A percentile compares a stretch with the other conserved stretches of the same genome.
phyloP scores from a whole-genome alignment of 1,140 invertebrate genomes.

The Diachasmimorpha longicaudata region DNA sequence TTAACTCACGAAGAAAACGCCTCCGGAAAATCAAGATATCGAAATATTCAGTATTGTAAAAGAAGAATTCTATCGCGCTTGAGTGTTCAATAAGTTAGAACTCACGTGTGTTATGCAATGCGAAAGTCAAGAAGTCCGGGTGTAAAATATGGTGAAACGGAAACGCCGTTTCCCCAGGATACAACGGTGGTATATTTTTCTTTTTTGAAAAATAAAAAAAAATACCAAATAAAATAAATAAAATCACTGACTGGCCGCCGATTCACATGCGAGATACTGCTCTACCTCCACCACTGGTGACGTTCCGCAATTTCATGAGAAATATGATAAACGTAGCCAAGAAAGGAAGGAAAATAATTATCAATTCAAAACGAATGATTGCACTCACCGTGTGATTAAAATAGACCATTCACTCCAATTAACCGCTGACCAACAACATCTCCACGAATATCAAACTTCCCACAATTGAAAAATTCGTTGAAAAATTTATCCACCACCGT shows the following conservation, averaged over 20 bases:
- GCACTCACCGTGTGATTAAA: neutral
- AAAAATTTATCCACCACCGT: no score
- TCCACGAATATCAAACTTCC: no score
- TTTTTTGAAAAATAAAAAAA: no score
- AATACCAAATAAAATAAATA: neutral
- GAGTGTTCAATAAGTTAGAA: neutral
- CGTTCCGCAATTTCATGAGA: neutral
- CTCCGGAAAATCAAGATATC: neutral
- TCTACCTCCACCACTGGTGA: neutral
- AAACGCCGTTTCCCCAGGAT: conserved; percentile 34
- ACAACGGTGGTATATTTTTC: conserved; percentile 9
- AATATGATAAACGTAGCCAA: neutral
- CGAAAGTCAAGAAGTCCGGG: conserved; percentile 30
- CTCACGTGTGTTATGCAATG: conserved; percentile 20
- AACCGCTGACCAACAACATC: no score
- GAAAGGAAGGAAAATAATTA: neutral
- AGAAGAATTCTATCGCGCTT: neutral
- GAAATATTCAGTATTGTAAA: neutral
- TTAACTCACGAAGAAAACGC: neutral
- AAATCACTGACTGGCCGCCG: conserved; percentile 8
- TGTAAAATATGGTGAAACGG: conserved; percentile 20
- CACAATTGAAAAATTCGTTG: no score
- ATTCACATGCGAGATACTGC: conserved; percentile 3
- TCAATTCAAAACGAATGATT: neutral
- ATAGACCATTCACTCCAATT: neutral